Percentiles rank a stretch among this genome's conserved stretches.
These are phyloP conservation scores for Illadopsis cleaveri DNA, from an alignment of 2,113 vertebrate genomes.

Conservation along the genomic window DNA sequence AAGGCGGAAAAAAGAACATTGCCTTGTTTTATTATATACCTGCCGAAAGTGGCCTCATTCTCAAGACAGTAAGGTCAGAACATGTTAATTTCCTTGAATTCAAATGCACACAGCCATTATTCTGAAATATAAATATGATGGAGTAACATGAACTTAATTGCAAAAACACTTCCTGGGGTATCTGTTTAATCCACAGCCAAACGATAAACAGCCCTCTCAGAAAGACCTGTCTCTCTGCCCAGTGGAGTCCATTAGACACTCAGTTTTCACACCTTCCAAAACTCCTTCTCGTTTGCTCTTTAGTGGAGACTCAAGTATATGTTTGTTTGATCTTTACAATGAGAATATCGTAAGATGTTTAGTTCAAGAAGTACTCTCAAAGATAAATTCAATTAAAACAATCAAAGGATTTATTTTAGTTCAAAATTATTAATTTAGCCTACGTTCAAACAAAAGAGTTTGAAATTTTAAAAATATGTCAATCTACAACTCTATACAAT, in stretches of 20 bases:
- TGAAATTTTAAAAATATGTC: neutral
- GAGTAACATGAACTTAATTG: slow-evolving; percentile 30
- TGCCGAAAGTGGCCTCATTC: neutral
- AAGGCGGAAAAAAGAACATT: neutral
- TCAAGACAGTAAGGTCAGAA: neutral
- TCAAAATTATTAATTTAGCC: neutral
- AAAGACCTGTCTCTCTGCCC: slow-evolving; percentile 2
- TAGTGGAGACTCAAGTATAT: neutral
- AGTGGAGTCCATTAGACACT: neutral
- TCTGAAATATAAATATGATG: slow-evolving; percentile 24
- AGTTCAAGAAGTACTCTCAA: neutral
- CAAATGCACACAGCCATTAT: neutral
- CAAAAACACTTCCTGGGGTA: slow-evolving; percentile 51
- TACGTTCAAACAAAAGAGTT: neutral
- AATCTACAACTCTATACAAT: neutral
- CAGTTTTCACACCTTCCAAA: slow-evolving; percentile 4
- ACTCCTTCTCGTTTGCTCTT: neutral
- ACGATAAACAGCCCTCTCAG: slow-evolving; percentile 33
- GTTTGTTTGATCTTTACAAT: neutral
- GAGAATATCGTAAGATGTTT: neutral
- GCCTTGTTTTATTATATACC: neutral
- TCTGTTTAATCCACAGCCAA: slow-evolving; percentile 58
- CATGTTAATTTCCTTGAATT: slow-evolving; percentile 36
- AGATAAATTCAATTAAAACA: neutral
- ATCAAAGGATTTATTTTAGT: neutral